phyloP scores from a whole-genome alignment of 2,113 vertebrate species.

The Phrynosoma blainvillii region DNA sequence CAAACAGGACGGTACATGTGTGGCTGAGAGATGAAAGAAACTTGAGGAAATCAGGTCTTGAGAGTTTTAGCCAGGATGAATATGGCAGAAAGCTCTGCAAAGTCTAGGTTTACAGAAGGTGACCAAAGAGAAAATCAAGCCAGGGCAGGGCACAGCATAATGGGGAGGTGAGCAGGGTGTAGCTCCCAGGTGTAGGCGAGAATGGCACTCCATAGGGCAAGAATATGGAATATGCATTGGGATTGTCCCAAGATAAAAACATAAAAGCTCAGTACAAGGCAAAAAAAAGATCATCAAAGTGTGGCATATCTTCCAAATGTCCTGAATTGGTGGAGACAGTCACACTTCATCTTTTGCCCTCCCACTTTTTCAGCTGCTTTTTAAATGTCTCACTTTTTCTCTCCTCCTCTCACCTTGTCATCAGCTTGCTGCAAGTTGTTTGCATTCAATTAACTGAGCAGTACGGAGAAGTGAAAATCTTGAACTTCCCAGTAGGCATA shows the following conservation, averaged over 20 bases:
- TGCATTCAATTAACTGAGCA: no score
- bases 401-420: no score
- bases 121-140: conserved; percentile 38
- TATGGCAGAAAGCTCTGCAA: neutral
- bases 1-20: conserved; percentile 25
- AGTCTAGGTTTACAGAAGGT: neutral
- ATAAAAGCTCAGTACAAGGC: conserved; percentile 34
- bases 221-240: conserved; percentile 58
- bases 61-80: conserved; percentile 13
- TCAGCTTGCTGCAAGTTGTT: no score
- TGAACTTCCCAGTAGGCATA: no score
- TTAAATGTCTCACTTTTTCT: no score
- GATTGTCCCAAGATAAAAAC: conserved; percentile 64
- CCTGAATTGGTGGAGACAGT: no score
- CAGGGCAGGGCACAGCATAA: conserved; percentile 38
- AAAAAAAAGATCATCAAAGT: conserved; percentile 47
- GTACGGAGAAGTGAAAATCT: no score
- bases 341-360: no score
- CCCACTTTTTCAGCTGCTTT: no score
- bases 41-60: conserved; percentile 37
- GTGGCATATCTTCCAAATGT: no score
- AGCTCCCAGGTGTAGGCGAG: conserved; percentile 47
- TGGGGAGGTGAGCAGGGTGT: conserved; percentile 38
- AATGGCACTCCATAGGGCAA: conserved; percentile 46
- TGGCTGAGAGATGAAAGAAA: conserved; percentile 40